A percentile compares a stretch with the other conserved stretches of the same genome.
phyloP scores from a whole-genome alignment of 2,113 vertebrate genomes.

The Proteles cristata region DNA sequence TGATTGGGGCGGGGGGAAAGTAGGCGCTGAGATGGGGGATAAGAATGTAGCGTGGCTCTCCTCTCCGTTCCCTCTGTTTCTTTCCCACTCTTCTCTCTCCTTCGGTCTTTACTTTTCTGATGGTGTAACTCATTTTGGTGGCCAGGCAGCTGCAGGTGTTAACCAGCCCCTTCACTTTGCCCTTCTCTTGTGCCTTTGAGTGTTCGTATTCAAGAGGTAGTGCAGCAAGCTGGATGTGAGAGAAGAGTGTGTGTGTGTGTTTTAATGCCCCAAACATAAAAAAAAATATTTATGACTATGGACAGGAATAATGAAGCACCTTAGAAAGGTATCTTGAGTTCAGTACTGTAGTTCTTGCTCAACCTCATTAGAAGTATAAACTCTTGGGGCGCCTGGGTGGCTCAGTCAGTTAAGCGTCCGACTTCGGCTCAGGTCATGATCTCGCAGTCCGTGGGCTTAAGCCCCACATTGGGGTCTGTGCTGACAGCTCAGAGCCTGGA shows the following conservation, averaged over 20 bases:
- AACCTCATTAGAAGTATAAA: not conserved
- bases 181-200: not conserved
- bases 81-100: not conserved
- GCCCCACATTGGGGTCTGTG: no score
- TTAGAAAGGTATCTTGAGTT: not conserved
- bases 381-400: no score
- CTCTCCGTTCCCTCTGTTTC: no score
- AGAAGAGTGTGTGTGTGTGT: no score
- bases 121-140: not conserved
- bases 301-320: not conserved
- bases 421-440: no score
- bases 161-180: not conserved
- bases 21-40: not conserved
- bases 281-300: not conserved
- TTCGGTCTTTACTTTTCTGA: not conserved
- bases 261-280: no score
- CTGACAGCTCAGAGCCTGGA: no score
- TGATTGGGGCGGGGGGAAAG: not conserved
- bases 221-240: not conserved
- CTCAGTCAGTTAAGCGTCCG: no score
- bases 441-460: no score
- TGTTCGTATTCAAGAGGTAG: not conserved
- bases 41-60: not conserved
- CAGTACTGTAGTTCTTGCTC: not conserved
- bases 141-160: not conserved